Base-by-base conservation (phyloP, 2,888 invertebrate genomes). In the Drosophila conformis region DNA sequence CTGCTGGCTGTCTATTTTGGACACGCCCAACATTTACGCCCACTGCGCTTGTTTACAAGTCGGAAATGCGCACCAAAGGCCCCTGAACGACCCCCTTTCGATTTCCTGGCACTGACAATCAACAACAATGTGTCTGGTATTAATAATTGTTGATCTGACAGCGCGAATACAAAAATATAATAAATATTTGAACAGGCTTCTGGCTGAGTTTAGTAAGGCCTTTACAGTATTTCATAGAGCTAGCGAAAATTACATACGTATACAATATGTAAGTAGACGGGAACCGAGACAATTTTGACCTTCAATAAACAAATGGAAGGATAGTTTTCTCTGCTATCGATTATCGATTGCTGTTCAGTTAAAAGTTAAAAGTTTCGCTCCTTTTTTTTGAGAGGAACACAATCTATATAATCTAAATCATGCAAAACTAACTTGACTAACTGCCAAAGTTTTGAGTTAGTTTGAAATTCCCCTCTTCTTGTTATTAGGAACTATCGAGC, bases 31-130 rank as follows among this genome's bases (percentile, higher is more conserved):
- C 53, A 52, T 62, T 72, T 53, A 58, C 66, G 66, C 75, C 78
- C 63, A n/a, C 42, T 27, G n/a, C 38, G 59, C 65, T 69, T 80
- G 78, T 80, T 80, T 80, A 80, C 71, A 78, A 56, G 69, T 80
- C 78, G 75, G 81, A 80, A 78, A 80, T 72, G 69, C 72, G 63
- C 66, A 52, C 53, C 35, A 36, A 38, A 29, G 52, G 49, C 59
- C 46, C 61, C 64, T 25, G 52, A 35, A 33, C 59, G 69, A 73
- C 66, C 80, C 69, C 73, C 63, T 69, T 80, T 73, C 69, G 49
- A 73, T 80, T 76, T 78, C 76, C 80, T 80, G 76, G 53, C 64
- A 57, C 69, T 54, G 61, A 70, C 31, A 38, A 40, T 40, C 65
- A 56, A 58, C 64, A 66, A 54, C 64, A 66, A 54, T 65, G 54